These are phyloP conservation scores for Gibbula magus DNA, from an alignment of 2,888 invertebrate species.

Conservation along the genomic window DNA sequence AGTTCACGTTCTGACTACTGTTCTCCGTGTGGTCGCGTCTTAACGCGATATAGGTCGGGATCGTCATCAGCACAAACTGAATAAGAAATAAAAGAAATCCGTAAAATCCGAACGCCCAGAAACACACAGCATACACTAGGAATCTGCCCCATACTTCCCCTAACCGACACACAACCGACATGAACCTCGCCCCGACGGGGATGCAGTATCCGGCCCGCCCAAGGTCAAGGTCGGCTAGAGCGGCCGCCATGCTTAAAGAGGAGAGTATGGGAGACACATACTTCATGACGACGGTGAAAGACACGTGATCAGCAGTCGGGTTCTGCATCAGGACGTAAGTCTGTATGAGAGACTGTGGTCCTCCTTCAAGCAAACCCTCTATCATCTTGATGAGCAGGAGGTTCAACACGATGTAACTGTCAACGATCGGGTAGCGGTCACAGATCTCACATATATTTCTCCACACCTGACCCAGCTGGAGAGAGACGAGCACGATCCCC, in stretches of 20 bases:
- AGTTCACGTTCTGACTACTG: constrained; percentile 13
- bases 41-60: constrained; percentile 9
- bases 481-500: constrained; percentile 4
- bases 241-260: constrained; percentile 1
- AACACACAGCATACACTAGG: background rate
- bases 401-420: constrained; percentile 10
- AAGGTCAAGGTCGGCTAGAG: constrained; percentile 4
- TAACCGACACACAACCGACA: constrained; percentile 1
- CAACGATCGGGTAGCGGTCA: constrained; percentile 16
- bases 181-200: background rate
- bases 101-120: constrained; percentile 1
- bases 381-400: constrained; percentile 19
- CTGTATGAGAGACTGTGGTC: constrained; percentile 16
- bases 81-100: background rate
- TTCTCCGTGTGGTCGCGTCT: background rate
- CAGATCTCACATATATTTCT: background rate
- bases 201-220: background rate
- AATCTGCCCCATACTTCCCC: constrained; percentile 24
- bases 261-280: constrained; percentile 1
- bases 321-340: background rate
- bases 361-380: constrained; percentile 23
- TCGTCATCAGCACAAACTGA: constrained; percentile 3
- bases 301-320: background rate
- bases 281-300: background rate
- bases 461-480: constrained; percentile 17